Evolutionary conservation across 1,140 invertebrate genomes (phyloP).

Genomic region (Panagrolaimus sp.): DNA sequence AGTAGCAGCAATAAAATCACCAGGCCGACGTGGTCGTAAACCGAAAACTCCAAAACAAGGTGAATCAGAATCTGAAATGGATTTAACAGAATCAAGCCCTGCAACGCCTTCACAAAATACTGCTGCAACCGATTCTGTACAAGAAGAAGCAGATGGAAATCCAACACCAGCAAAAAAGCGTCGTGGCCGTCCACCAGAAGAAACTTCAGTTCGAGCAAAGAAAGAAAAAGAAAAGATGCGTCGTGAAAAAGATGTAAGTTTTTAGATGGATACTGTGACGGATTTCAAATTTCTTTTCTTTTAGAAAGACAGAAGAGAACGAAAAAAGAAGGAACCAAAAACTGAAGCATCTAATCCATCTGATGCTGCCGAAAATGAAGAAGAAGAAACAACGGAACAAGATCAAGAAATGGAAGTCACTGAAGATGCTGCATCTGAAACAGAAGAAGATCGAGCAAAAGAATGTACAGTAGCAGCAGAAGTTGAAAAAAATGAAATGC

Average conservation of each 20-base stretch:
- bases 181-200: constrained; percentile 5
- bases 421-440: constrained; percentile 19
- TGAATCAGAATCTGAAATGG: not conserved
- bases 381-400: not conserved
- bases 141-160: not conserved
- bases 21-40: not conserved
- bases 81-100: not conserved
- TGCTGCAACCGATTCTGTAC: not conserved
- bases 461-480: constrained; percentile 7
- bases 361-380: not conserved
- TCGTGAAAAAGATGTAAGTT: not conserved
- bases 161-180: not conserved
- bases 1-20: not conserved
- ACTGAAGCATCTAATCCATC: not conserved
- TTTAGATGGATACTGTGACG: no score
- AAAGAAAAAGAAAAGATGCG: not conserved
- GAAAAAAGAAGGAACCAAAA: not conserved
- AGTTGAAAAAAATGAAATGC: constrained; percentile 17
- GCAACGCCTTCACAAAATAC: no score
- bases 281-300: no score
- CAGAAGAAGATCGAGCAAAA: not conserved
- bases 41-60: not conserved
- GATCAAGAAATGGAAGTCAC: constrained; percentile 17
- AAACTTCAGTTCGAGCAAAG: not conserved
- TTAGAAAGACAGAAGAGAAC: not conserved